These are phyloP conservation scores for Pseudomugil gertrudae DNA, from an alignment of 2,797 vertebrate species.

Conservation along the genomic window DNA sequence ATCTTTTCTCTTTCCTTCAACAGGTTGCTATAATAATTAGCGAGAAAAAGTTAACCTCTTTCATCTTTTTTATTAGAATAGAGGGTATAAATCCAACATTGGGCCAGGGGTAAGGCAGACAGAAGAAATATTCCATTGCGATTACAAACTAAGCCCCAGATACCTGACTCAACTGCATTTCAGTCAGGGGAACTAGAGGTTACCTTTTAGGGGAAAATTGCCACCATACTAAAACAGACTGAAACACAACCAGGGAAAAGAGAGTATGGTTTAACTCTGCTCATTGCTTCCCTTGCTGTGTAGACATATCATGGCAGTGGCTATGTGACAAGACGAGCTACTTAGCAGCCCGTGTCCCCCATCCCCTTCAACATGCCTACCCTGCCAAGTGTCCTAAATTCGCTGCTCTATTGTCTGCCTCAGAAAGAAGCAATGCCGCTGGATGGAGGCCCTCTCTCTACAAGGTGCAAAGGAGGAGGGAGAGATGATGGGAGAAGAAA, in stretches of 20 bases:
- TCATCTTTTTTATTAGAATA: slow-evolving; percentile 64
- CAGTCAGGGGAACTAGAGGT: too few species aligned
- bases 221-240: too few species aligned
- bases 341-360: slow-evolving; percentile 61
- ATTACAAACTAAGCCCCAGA: neutral
- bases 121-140: slow-evolving; percentile 44
- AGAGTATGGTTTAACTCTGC: slow-evolving; percentile 25
- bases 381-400: slow-evolving; percentile 82
- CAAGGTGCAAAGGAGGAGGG: slow-evolving; percentile 59
- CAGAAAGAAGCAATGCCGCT: slow-evolving; percentile 58
- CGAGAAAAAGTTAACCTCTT: slow-evolving; percentile 4
- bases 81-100: slow-evolving; percentile 41
- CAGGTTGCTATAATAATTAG: too few species aligned
- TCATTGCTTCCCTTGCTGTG: slow-evolving; percentile 63
- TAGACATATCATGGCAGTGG: slow-evolving; percentile 57
- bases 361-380: slow-evolving; percentile 53
- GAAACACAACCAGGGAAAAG: slow-evolving; percentile 5
- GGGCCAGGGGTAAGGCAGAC: slow-evolving; percentile 58
- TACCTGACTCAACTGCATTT: too few species aligned
- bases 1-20: too few species aligned
- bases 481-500: slow-evolving; percentile 58
- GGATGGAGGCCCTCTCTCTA: slow-evolving; percentile 59
- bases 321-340: slow-evolving; percentile 68
- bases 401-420: slow-evolving; percentile 73
- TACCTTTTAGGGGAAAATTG: too few species aligned